Conservation (phyloP, 2,888 invertebrate species). For the Megalurothrips usitatus region DNA sequence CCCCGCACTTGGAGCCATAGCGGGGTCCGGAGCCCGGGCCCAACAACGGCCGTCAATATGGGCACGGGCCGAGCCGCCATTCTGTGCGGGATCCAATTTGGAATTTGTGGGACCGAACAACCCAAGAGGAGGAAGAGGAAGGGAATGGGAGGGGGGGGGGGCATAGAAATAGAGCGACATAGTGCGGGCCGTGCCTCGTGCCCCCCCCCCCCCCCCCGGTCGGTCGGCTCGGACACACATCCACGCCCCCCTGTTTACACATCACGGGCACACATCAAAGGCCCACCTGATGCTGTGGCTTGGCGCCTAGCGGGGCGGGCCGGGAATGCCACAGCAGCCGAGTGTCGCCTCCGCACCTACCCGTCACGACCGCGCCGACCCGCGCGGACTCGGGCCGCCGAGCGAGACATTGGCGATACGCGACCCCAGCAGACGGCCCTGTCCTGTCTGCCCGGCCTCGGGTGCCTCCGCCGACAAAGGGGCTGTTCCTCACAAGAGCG, state of each 20-base stretch:
- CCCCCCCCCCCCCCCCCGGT: not conserved
- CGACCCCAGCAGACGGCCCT: too few relatives aligned
- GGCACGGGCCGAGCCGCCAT: not conserved
- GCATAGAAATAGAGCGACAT: not conserved
- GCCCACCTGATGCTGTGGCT: not conserved
- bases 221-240: not conserved
- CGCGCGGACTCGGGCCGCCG: too few relatives aligned
- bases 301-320: too few relatives aligned
- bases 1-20: not conserved
- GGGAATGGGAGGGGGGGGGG: not conserved
- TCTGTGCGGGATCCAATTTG: conserved; percentile 11
- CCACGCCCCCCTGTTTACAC: not conserved
- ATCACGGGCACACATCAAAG: not conserved
- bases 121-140: not conserved
- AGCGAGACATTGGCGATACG: too few relatives aligned
- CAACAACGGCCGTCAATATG: not conserved
- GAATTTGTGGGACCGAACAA: conserved; percentile 14
- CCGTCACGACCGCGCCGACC: too few relatives aligned
- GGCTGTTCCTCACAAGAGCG: not conserved
- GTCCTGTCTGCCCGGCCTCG: too few relatives aligned
- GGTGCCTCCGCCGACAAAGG: too few relatives aligned
- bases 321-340: too few relatives aligned
- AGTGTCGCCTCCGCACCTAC: too few relatives aligned
- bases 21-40: not conserved
- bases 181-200: not conserved